These are phyloP conservation scores for Parotocinclus haroldoi DNA, from an alignment of 2,797 vertebrate species.

Conservation along the genomic window DNA sequence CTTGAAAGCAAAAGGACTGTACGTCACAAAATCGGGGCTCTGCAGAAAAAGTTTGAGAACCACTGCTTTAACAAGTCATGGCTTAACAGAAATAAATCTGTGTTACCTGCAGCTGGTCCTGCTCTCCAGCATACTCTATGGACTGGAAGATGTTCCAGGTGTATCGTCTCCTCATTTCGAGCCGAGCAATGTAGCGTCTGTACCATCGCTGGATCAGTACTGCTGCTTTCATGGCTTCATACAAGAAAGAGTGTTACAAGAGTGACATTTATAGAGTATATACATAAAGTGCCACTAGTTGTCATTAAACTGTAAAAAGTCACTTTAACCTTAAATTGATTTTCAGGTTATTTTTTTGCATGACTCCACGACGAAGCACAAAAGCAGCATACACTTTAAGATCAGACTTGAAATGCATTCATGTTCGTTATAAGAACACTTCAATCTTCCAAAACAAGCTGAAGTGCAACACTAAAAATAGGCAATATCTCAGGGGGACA, in stretches of 20 bases:
- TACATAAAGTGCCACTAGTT: no score
- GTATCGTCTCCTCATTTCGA: conserved; percentile 84
- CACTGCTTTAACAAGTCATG: no score
- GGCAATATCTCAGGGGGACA: conserved; percentile 22
- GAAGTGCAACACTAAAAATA: conserved; percentile 36
- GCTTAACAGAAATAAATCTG: no score
- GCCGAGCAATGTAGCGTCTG: conserved; percentile 80
- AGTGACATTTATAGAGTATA: no score
- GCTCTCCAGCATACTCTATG: conserved; percentile 92
- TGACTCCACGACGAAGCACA: no score
- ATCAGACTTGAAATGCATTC: background rate
- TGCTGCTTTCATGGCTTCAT: conserved; percentile 81
- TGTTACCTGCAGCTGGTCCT: conserved; percentile 84
- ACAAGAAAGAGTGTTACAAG: no score
- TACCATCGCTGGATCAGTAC: conserved; percentile 95
- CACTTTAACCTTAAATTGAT: no score
- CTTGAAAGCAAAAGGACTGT: no score
- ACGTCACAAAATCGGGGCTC: no score
- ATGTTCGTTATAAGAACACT: conserved; percentile 16
- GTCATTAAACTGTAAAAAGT: no score
- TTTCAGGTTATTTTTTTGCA: no score
- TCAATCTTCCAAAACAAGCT: conserved; percentile 29
- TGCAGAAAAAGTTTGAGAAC: no score
- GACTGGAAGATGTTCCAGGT: conserved; percentile 93
- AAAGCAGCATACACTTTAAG: background rate